Conservation (phyloP, 2,888 invertebrate species). For the Siphlonurus alternatus region DNA sequence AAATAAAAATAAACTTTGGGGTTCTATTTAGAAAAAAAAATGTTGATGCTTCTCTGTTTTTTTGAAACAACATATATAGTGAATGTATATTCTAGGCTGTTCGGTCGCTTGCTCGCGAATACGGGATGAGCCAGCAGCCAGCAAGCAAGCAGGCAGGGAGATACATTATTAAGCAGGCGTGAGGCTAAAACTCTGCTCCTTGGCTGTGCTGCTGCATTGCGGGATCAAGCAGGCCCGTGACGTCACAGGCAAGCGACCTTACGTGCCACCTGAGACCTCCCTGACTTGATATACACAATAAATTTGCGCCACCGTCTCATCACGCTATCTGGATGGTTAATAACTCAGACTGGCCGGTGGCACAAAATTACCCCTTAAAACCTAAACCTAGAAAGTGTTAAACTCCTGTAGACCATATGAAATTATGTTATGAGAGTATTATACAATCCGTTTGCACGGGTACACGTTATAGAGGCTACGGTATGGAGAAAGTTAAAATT, state of each 20-base stretch:
- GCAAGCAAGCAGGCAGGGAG: no score
- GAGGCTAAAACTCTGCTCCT: not conserved
- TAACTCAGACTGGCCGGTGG: no score
- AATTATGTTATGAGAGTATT: no score
- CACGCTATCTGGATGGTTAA: no score
- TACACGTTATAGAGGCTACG: no score
- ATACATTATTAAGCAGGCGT: not conserved
- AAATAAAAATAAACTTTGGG: not conserved
- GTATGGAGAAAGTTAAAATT: no score
- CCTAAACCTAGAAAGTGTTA: no score
- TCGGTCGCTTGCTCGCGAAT: not conserved
- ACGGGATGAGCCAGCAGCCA: not conserved
- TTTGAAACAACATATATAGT: not conserved
- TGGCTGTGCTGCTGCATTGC: not conserved
- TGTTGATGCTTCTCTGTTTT: not conserved
- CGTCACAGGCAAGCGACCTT: not conserved
- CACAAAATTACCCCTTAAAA: no score
- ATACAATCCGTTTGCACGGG: no score
- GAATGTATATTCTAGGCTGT: not conserved
- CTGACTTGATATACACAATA: no score
- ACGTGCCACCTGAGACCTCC: not conserved
- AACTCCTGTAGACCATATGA: no score
- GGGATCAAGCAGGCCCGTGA: not conserved
- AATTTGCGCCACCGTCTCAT: no score
- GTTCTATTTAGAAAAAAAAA: not conserved